A percentile compares a stretch with the other conserved stretches of the same genome.
These are phyloP conservation scores for Zosterops pallidus DNA, from an alignment of 2,113 vertebrate species.

Conservation along the genomic window DNA sequence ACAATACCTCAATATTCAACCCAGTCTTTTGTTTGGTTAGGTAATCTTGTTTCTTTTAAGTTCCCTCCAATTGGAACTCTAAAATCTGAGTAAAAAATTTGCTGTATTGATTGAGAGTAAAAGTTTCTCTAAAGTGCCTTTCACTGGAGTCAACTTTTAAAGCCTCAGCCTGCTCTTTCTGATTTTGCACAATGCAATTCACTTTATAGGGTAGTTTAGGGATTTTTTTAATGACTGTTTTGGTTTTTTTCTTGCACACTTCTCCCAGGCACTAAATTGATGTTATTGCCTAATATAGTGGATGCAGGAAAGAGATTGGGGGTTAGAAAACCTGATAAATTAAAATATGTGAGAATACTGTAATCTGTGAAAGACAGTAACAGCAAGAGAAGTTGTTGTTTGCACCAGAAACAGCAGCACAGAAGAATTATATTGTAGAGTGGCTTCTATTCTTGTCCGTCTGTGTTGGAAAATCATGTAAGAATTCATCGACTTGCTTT, in stretches of 20 bases:
- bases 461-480: slow-evolving; percentile 13
- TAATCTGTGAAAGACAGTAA: neutral
- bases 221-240: neutral
- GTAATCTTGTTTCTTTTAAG: neutral
- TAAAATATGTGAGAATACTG: neutral
- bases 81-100: neutral
- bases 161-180: neutral
- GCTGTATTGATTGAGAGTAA: neutral
- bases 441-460: neutral
- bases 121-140: neutral
- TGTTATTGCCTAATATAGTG: neutral
- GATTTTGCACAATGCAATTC: neutral
- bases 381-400: neutral
- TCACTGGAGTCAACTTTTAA: neutral
- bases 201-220: neutral
- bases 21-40: neutral
- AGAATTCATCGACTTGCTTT: slow-evolving; percentile 11
- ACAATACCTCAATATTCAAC: neutral
- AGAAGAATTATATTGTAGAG: neutral
- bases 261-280: neutral
- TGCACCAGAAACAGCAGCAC: neutral
- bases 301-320: neutral
- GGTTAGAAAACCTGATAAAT: neutral
- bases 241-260: neutral
- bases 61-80: neutral